These are phyloP conservation scores for Danaus chrysippus DNA, from an alignment of 2,888 invertebrate species.

Conservation along the genomic window DNA sequence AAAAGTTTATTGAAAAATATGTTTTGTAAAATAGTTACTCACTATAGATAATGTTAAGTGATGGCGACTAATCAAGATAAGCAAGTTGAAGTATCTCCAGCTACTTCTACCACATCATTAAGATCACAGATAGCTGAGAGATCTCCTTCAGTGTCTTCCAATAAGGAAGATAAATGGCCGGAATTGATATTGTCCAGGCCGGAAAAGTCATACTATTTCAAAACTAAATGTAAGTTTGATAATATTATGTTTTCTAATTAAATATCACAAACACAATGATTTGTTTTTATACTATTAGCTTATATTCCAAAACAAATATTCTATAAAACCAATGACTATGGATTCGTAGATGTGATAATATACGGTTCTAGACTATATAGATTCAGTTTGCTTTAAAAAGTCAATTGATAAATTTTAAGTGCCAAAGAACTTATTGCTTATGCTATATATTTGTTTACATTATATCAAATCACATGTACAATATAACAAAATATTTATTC, in stretches of 20 bases:
- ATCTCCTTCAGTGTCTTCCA: conserved; percentile 62
- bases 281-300: no score
- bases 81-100: conserved; percentile 53
- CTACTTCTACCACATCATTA: conserved; percentile 58
- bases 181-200: conserved; percentile 70
- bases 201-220: conserved; percentile 66
- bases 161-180: conserved; percentile 72
- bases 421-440: no score
- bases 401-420: no score
- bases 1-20: conserved; percentile 36
- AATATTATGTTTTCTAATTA: conserved; percentile 1
- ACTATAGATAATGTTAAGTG: conserved; percentile 31
- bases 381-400: no score
- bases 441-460: no score
- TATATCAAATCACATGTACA: no score
- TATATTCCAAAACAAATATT: no score
- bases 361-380: no score
- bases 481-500: no score
- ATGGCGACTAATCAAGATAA: conserved; percentile 64
- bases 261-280: neutral
- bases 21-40: conserved; percentile 37
- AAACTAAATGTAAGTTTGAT: conserved; percentile 61
- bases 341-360: no score
- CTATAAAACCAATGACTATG: no score
- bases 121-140: conserved; percentile 57